A percentile compares a stretch with the other conserved stretches of the same genome.
These are phyloP conservation scores for Diachasma alloeum DNA, from an alignment of 1,140 invertebrate species.

Conservation along the genomic window DNA sequence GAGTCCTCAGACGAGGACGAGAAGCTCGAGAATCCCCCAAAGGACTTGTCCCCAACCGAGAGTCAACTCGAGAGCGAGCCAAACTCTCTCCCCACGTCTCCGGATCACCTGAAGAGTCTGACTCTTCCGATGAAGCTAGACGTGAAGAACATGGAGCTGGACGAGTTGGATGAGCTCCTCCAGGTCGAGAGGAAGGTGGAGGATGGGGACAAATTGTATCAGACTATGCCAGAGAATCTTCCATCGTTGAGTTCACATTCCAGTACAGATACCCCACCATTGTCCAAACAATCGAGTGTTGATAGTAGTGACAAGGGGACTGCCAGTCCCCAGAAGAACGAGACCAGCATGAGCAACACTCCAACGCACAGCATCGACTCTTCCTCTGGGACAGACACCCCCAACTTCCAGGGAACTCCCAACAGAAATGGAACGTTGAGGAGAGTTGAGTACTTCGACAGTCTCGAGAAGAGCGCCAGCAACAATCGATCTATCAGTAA, in stretches of 20 bases:
- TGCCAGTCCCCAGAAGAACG: slow-evolving; percentile 47
- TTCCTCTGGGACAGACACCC: slow-evolving; percentile 60
- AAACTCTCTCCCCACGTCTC: slow-evolving; percentile 59
- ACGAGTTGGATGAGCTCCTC: slow-evolving; percentile 75
- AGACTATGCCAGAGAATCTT: slow-evolving; percentile 76
- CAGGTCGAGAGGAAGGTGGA: slow-evolving; percentile 74
- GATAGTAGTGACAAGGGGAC: slow-evolving; percentile 47
- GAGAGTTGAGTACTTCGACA: slow-evolving; percentile 58
- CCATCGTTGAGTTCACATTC: slow-evolving; percentile 68
- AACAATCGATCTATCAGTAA: slow-evolving; percentile 56
- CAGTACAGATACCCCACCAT: slow-evolving; percentile 45
- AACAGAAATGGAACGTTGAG: slow-evolving; percentile 59
- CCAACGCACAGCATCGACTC: slow-evolving; percentile 61
- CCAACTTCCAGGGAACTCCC: slow-evolving; percentile 53
- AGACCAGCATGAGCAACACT: slow-evolving; percentile 56
- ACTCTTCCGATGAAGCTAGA: slow-evolving; percentile 76
- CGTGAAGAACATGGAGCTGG: slow-evolving; percentile 73
- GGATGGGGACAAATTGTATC: slow-evolving; percentile 73
- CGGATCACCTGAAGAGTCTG: slow-evolving; percentile 67
- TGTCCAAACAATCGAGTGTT: slow-evolving; percentile 47
- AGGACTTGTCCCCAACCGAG: slow-evolving; percentile 43
- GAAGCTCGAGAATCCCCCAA: slow-evolving; percentile 40
- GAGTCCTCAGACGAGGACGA: slow-evolving; percentile 50
- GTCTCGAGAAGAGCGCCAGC: slow-evolving; percentile 60
- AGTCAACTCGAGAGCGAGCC: slow-evolving; percentile 46